These are phyloP conservation scores for Thunnus thynnus DNA, from an alignment of 2,113 vertebrate species.

Conservation along the genomic window DNA sequence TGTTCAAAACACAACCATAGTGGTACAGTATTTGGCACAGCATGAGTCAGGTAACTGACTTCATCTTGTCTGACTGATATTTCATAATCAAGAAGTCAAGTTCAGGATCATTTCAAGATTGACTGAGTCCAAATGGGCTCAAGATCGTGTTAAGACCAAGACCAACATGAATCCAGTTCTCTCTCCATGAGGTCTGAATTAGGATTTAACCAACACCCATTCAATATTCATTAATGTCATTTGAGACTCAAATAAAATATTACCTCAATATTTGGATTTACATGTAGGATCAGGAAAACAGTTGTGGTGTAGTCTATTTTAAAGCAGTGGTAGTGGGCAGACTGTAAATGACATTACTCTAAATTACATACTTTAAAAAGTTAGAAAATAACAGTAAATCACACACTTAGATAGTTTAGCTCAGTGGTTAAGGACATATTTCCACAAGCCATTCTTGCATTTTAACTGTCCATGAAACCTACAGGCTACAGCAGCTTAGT, in stretches of 20 bases:
- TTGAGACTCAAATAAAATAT: not conserved
- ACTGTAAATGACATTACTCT: not conserved
- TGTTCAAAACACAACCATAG: conserved; percentile 5
- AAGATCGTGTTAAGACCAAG: not conserved
- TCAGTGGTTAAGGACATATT: conserved; percentile 1
- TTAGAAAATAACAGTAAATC: not conserved
- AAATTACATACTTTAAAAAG: not conserved
- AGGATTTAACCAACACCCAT: not conserved
- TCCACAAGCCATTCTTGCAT: not conserved
- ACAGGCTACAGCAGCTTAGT: not conserved
- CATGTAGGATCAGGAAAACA: not conserved
- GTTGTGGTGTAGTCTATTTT: not conserved
- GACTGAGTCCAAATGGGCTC: not conserved
- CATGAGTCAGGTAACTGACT: not conserved
- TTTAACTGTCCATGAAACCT: conserved; percentile 8
- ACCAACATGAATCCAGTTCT: too few species aligned
- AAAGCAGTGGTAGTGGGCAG: not conserved
- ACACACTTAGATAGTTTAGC: not conserved
- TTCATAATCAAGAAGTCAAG: too few species aligned
- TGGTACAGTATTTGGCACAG: not conserved
- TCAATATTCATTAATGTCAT: not conserved
- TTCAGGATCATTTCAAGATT: too few species aligned
- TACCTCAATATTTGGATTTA: not conserved
- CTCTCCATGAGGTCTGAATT: too few species aligned
- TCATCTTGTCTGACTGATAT: not conserved